phyloP scores from a whole-genome alignment of 2,888 invertebrate species.

The Poecilus cupreus region DNA sequence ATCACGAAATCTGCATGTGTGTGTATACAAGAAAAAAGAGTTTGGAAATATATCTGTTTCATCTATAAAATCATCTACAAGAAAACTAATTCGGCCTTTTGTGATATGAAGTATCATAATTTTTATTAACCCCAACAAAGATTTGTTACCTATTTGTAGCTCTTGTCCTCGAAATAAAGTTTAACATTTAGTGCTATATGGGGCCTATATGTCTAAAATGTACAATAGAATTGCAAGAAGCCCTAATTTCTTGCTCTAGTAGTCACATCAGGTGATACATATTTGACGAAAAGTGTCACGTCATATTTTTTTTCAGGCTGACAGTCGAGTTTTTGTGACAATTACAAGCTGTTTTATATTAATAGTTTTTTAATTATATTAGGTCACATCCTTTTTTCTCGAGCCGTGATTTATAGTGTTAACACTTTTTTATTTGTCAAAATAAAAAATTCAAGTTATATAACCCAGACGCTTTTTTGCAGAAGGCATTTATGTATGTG shows the following conservation, averaged over 20 bases:
- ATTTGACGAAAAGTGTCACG: not conserved
- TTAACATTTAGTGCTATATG: not conserved
- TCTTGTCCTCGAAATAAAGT: not conserved
- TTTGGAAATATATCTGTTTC: no score
- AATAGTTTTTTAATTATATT: conserved; percentile 28
- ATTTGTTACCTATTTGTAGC: not conserved
- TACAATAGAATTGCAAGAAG: no score
- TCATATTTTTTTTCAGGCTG: not conserved
- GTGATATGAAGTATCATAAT: conserved; percentile 17
- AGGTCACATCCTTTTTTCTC: not conserved
- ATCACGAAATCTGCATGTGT: no score
- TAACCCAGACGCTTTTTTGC: not conserved
- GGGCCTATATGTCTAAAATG: no score
- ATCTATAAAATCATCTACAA: no score
- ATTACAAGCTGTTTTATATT: not conserved
- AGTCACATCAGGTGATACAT: no score
- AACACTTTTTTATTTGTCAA: conserved; percentile 13
- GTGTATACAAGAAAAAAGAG: no score
- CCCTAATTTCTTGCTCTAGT: no score
- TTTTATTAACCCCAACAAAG: not conserved
- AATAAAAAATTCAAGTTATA: not conserved
- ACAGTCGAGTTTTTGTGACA: not conserved
- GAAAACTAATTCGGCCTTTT: conserved; percentile 27
- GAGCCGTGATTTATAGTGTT: conserved; percentile 4
- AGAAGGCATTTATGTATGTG: not conserved